Evolutionary conservation across 2,113 vertebrate species (phyloP), one percentile per base, ranked within the genome.

Genomic region (Columbina picui): DNA sequence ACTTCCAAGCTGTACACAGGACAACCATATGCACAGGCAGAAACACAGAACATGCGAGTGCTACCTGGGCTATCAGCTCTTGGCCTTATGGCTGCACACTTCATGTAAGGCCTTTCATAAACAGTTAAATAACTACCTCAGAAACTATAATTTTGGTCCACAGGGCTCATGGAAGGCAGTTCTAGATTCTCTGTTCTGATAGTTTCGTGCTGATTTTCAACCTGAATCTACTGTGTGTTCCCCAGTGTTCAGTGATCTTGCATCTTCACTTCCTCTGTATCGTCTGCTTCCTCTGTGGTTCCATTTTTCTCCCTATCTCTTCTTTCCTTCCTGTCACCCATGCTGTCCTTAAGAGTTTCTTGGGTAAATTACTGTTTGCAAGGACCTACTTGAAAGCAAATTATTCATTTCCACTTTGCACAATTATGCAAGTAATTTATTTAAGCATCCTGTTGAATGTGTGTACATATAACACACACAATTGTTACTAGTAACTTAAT

Each of bases 301-400:
- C 47, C 43, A 7, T 64, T 79, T 80, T 82, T 26, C 36, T 53
- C 55, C 14, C 38, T 30, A 22, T n/a, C 21, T 59, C 32, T 77
- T 56, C 55, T 84, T 78, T 64, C n/a, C 27, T 91, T 87, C 61
- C 70, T 73, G 45, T 83, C 61, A 50, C 61, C 27, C 49, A 85
- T 45, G 49, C 47, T 85, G 74, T 53, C 84, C 75, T 87, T 64
- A 49, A 89, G 50, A 70, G 63, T 93, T 95, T 88, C 88, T 88
- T 73, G 57, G 70, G 50, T 90, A 95, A 95, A 93, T 92, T 91
- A 93, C 82, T 69, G 63, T 83, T 90, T 90, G 70, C 67, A 95
- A 90, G 50, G 61, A 90, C 53, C 39, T 88, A 90, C 78, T 91
- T 87, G 49, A 76, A 45, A 85, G 63, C 55, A 89, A 83, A 87